These are phyloP conservation scores for Lacerta agilis DNA, from an alignment of 2,797 vertebrate species.

Conservation along the genomic window DNA sequence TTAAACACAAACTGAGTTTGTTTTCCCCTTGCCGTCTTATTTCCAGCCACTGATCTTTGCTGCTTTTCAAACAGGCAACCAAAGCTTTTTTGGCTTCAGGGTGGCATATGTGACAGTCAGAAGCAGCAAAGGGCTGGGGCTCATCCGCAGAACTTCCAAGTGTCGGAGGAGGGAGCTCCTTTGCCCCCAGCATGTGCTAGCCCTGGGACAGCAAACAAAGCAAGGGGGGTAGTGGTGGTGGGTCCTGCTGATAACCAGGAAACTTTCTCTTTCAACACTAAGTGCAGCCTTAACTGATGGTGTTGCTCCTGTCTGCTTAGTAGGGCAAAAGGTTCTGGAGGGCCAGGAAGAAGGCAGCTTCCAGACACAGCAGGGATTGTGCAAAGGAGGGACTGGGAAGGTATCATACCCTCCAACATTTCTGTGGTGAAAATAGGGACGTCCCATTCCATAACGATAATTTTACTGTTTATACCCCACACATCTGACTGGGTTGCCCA, in stretches of 20 bases:
- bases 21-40: background rate
- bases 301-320: background rate
- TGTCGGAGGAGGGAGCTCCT: background rate
- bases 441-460: too few relatives aligned
- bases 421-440: too few relatives aligned
- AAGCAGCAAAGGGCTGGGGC: background rate
- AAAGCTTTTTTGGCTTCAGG: background rate
- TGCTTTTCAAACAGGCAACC: background rate
- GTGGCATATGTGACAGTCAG: background rate
- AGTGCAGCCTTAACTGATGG: accelerated
- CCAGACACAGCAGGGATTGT: background rate
- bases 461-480: too few relatives aligned
- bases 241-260: background rate
- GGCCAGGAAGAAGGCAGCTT: accelerated
- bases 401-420: too few relatives aligned
- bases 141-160: background rate
- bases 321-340: background rate
- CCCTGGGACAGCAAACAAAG: slow-evolving; percentile 31
- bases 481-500: too few relatives aligned
- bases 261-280: background rate
- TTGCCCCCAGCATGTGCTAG: background rate
- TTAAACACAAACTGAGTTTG: background rate
- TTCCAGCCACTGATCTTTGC: background rate
- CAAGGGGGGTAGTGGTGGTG: background rate
- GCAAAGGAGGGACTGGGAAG: background rate